A percentile compares a stretch with the other conserved stretches of the same genome.
These are phyloP conservation scores for Drymonia ruficornis DNA, from an alignment of 2,888 invertebrate genomes.

Conservation along the genomic window DNA sequence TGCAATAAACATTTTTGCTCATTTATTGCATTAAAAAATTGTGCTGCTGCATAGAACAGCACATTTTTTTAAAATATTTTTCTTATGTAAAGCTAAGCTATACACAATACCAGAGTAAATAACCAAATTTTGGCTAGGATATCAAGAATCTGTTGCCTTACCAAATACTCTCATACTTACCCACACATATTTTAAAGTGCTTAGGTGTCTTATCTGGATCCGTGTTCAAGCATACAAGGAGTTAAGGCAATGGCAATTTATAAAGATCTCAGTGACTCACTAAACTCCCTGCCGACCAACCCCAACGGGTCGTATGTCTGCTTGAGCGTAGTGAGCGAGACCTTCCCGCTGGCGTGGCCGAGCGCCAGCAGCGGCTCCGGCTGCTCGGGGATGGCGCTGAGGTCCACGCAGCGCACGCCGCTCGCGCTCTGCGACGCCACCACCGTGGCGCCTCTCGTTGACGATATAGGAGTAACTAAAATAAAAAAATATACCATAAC, in stretches of 20 bases:
- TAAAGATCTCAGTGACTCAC: slow-evolving; percentile 65
- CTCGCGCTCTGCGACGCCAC: slow-evolving; percentile 90
- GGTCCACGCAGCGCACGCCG: slow-evolving; percentile 95
- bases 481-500: slow-evolving; percentile 17
- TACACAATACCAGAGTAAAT: too few species aligned
- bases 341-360: slow-evolving; percentile 95
- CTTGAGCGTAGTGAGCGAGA: slow-evolving; percentile 91
- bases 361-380: slow-evolving; percentile 93
- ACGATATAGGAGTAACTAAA: slow-evolving; percentile 88
- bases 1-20: slow-evolving; percentile 53
- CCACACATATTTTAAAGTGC: too few species aligned
- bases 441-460: slow-evolving; percentile 88
- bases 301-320: slow-evolving; percentile 88
- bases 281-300: slow-evolving; percentile 90
- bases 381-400: slow-evolving; percentile 90
- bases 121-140: too few species aligned
- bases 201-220: too few species aligned
- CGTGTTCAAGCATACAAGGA: too few species aligned
- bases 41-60: too few species aligned
- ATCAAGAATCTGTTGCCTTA: too few species aligned
- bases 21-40: too few species aligned
- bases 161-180: too few species aligned
- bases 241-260: too few species aligned
- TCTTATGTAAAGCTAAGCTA: too few species aligned
- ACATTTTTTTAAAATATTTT: too few species aligned